Conservation (phyloP, 2,113 vertebrate genomes). For the Climacteris rufus region DNA sequence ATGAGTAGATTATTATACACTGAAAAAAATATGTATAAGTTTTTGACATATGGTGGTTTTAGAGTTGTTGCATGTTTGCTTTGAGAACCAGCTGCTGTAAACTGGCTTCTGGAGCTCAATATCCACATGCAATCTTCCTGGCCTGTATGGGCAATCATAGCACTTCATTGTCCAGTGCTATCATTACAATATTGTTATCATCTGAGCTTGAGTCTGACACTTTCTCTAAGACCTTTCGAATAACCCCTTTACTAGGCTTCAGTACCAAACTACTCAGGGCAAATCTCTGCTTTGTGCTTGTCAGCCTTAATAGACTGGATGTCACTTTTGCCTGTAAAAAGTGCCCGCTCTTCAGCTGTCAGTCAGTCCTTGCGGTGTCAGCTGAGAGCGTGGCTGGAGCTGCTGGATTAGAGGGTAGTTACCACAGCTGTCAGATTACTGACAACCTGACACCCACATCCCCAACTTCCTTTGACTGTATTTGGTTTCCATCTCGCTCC, state of each 20-base stretch:
- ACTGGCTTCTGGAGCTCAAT: constrained; percentile 73
- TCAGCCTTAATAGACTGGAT: constrained; percentile 99
- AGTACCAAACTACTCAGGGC: constrained; percentile 95
- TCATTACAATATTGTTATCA: constrained; percentile 99
- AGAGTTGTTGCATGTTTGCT: constrained; percentile 21
- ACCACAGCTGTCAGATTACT: constrained; percentile 99
- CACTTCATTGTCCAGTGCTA: constrained; percentile 95
- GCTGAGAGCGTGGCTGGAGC: constrained; percentile 95
- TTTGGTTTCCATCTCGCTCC: constrained; percentile 89
- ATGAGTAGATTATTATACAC: background rate
- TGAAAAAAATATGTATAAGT: background rate
- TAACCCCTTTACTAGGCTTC: constrained; percentile 95
- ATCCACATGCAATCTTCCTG: constrained; percentile 80
- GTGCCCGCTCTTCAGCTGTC: constrained; percentile 98
- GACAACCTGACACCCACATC: constrained; percentile 98
- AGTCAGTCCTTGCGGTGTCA: constrained; percentile 97
- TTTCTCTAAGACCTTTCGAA: constrained; percentile 96
- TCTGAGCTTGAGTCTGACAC: constrained; percentile 97
- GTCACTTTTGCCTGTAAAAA: constrained; percentile 98
- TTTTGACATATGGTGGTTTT: background rate
- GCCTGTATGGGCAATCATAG: constrained; percentile 90
- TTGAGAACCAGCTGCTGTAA: constrained; percentile 70
- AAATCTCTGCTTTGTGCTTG: constrained; percentile 99
- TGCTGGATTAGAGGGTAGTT: constrained; percentile 99
- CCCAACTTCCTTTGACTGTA: constrained; percentile 91